Evolutionary conservation across 2,113 vertebrate species (phyloP).

Genomic region (Bubo blakistoni): DNA sequence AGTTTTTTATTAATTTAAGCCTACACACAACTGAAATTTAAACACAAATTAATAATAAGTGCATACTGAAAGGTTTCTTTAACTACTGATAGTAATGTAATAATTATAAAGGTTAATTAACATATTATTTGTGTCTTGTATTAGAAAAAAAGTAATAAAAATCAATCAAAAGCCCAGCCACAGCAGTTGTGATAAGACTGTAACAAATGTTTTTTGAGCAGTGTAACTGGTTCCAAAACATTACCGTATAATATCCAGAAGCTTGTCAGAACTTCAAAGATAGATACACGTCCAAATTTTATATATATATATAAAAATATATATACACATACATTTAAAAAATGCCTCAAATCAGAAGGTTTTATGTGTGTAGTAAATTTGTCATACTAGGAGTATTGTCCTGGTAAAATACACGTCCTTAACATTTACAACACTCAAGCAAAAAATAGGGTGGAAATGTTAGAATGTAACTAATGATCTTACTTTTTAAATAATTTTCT

Average conservation of each 20-base stretch:
- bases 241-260: neutral
- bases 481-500: neutral
- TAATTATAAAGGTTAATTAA: neutral
- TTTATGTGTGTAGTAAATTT: neutral
- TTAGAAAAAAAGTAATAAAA: neutral
- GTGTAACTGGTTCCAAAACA: neutral
- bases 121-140: neutral
- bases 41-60: neutral
- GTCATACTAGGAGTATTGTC: neutral
- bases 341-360: neutral
- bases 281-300: neutral
- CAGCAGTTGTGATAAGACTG: neutral
- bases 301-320: neutral
- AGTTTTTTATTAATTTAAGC: neutral
- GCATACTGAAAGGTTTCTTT: neutral
- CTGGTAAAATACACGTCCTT: neutral
- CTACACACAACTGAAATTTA: neutral
- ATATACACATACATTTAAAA: fast-evolving
- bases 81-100: neutral
- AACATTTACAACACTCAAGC: neutral
- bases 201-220: neutral
- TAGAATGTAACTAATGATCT: neutral
- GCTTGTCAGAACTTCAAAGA: neutral
- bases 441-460: neutral
- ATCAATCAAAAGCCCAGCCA: neutral